Evolutionary conservation across 2,113 vertebrate species (phyloP), one percentile per base, ranked within the genome.

Genomic region (Aramus guarauna): DNA sequence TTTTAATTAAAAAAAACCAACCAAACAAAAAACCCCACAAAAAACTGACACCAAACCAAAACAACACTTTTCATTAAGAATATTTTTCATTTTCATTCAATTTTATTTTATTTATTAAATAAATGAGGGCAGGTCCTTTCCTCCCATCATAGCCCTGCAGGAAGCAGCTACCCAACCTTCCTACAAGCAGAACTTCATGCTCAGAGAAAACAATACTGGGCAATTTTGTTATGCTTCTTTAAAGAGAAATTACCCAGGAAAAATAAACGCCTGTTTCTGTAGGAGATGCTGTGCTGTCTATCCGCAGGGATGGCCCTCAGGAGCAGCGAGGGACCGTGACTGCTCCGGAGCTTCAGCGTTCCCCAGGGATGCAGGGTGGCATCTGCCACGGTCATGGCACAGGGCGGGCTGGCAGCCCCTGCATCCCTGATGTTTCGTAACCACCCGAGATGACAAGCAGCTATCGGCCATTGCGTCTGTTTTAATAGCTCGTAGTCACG

Each of bases 301-400:
- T 17, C 32, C 7, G 0, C 18, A 59, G 24, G 59, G 36, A 32
- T 58, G 3, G 4, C 8, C 19, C 37, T 64, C 1, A 5, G 27
- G 34, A 87, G 39, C 21, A 92, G 43, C 1, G 4, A 78, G 34
- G 21, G 19, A 77, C 41, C 7, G 4, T 29, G 4, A 3, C 12
- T n/a, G 39, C 69, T 45, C 32, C 0, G 2, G 73, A 88, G 29
- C 52, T 45, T 11, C 3, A 1, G 11, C 1, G 0, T 30, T 72
- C 29, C 26, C 48, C 6, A 30, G 11, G 6, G 0, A 0, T 4
- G 8, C 32, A 6, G 30, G 29, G 39, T 75, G 71, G 43, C 53
- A 56, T 71, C 32, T 77, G 66, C 50, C 24, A 34, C 6, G 27
- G 84, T 21, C n/a, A 21, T 48, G 53, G 32, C 66, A 88, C 17